Conservation (phyloP, 2,113 vertebrate genomes). For the Terrapene triunguis region DNA sequence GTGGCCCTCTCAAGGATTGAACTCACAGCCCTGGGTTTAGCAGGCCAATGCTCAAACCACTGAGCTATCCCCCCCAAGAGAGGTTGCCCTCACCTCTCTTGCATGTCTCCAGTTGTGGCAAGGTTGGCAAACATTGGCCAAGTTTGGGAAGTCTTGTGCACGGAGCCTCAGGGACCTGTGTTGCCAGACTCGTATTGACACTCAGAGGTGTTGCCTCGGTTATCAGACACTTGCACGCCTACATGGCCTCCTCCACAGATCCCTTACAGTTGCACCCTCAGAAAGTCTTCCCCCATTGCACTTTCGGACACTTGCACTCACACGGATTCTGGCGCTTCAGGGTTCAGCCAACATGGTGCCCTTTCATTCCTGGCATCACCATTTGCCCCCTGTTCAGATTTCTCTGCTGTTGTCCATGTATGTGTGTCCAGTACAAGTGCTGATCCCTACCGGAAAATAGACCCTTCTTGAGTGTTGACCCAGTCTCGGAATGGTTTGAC, state of each 20-base stretch:
- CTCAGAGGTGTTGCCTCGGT: neutral
- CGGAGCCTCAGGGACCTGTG: neutral
- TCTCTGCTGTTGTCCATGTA: neutral
- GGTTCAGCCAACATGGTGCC: neutral
- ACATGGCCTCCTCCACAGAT: neutral
- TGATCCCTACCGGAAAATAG: neutral
- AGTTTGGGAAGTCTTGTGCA: too few relatives aligned
- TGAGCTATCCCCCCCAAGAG: too few relatives aligned
- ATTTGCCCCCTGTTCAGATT: neutral
- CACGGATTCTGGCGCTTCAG: neutral
- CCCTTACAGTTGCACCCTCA: neutral
- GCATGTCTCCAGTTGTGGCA: neutral
- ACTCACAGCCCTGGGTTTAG: too few relatives aligned
- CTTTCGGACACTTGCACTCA: neutral
- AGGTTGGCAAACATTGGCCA: neutral
- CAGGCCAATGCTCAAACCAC: too few relatives aligned
- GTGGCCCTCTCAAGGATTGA: too few relatives aligned
- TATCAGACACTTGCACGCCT: neutral
- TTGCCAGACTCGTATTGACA: neutral
- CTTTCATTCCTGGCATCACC: neutral
- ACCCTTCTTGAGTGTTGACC: neutral
- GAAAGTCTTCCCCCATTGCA: neutral
- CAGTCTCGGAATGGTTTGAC: neutral
- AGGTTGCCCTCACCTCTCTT: neutral
- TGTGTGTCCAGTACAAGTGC: neutral